Conservation (phyloP, 2,113 vertebrate genomes). For the Xerus inauris region DNA sequence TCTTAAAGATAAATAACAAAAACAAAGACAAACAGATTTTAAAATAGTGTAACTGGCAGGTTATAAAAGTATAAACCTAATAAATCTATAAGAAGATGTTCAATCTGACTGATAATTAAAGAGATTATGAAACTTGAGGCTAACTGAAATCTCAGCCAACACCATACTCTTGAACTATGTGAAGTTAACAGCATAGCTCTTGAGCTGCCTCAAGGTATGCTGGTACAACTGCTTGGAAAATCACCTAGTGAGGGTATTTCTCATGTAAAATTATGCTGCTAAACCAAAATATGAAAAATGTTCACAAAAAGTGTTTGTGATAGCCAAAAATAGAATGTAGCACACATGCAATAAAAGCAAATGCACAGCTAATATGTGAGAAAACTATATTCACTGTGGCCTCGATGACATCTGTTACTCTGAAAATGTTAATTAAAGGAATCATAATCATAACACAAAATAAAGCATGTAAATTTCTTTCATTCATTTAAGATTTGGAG, state of each 20-base stretch:
- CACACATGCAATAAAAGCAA: not conserved
- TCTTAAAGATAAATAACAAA: not conserved
- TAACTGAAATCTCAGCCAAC: not conserved
- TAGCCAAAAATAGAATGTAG: not conserved
- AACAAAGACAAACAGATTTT: not conserved
- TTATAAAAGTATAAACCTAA: not conserved
- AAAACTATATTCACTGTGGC: not conserved
- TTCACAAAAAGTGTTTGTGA: not conserved
- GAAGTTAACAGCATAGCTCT: not conserved
- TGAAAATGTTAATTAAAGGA: not conserved
- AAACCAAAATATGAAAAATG: not conserved
- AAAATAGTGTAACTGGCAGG: not conserved
- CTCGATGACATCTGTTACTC: not conserved
- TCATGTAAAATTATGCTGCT: not conserved
- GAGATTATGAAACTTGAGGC: not conserved
- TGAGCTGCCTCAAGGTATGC: not conserved
- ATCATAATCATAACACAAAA: not conserved
- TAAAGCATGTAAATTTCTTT: not conserved
- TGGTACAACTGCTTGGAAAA: not conserved
- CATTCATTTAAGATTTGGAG: not conserved
- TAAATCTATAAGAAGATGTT: not conserved
- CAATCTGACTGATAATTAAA: not conserved
- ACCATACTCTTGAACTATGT: not conserved
- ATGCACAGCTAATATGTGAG: not conserved
- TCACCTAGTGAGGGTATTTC: not conserved